Evolutionary conservation across 2,113 vertebrate species (phyloP), one percentile per base, ranked within the genome.

Genomic region (Tautogolabrus adspersus): DNA sequence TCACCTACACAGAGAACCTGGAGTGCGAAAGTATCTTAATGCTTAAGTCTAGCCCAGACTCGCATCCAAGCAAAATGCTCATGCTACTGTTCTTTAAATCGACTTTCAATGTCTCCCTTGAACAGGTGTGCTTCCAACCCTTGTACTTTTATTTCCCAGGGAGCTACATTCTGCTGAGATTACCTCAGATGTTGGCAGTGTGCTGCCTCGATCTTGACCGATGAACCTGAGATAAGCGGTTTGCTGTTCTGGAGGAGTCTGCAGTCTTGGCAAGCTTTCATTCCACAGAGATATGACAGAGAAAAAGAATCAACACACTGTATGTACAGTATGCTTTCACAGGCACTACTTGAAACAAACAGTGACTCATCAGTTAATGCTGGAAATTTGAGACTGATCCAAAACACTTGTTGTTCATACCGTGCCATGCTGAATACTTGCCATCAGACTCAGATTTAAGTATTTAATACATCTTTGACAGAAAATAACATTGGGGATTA

Each of bases 291-390:
- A 79, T 57, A 68, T 12, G 79, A 81, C 49, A 64, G 60, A n/a
- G 47, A 74, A 56, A 72, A 42, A 74, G 59, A 72, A 58, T 80
- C 26, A 40, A 21, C 30, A 19, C 61, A 12, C 46, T 75, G 59
- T 40, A 64, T 12, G 51, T 63, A 78, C 12, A 85, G 59, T 73
- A 54, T 59, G 66, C 30, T 73, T 85, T 67, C 69, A 66, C 56
- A 22, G 30, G 69, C 23, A 82, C 57, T 22, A 55, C 75, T 75
- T 66, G 21, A 81, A 63, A 80, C 49, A 23, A 77, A 54, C 40
- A 82, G 51, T 79, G 64, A 83, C 55, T 84, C 77, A 91, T 46
- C 55, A 56, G 66, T 79, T 75, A 77, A 81, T 75, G 66, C 37
- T 69, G 75, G 69, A 81, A 70, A 75, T 71, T 0, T 72, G 59